Evolutionary conservation across 2,888 invertebrate species (phyloP).

Genomic region (Spisula subtruncata): DNA sequence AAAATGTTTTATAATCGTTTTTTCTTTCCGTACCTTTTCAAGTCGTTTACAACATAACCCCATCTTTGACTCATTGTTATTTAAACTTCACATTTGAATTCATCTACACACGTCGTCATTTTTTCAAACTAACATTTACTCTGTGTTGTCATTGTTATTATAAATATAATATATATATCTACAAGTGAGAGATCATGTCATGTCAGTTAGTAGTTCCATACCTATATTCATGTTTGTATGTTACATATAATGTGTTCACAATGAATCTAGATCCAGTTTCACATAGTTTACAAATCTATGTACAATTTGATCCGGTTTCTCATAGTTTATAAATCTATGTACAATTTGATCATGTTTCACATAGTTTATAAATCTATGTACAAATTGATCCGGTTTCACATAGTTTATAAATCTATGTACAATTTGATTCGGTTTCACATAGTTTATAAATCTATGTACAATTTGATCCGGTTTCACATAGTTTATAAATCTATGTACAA

Average conservation of each 20-base stretch:
- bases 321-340: no score
- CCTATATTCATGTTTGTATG: not conserved
- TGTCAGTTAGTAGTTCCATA: not conserved
- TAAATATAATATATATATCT: not conserved
- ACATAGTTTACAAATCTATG: not conserved
- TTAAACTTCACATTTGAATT: conserved; percentile 4
- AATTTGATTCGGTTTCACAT: not conserved
- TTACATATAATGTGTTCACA: not conserved
- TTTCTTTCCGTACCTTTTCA: conserved; percentile 12
- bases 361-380: not conserved
- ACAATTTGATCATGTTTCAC: not conserved
- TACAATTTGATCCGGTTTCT: not conserved
- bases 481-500: not conserved
- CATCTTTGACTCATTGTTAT: conserved; percentile 22
- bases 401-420: not conserved
- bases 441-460: not conserved
- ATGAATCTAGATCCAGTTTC: not conserved
- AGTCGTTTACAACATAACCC: conserved; percentile 10
- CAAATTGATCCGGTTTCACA: not conserved
- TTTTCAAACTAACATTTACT: conserved; percentile 11
- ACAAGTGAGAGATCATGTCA: not conserved
- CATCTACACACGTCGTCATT: not conserved
- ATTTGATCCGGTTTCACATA: not conserved
- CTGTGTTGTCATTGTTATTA: conserved; percentile 11
- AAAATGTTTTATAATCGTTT: not conserved